Percentiles rank a stretch among this genome's conserved stretches.
Conservation (phyloP, 2,888 invertebrate species). For the Aleiodes testaceus region DNA sequence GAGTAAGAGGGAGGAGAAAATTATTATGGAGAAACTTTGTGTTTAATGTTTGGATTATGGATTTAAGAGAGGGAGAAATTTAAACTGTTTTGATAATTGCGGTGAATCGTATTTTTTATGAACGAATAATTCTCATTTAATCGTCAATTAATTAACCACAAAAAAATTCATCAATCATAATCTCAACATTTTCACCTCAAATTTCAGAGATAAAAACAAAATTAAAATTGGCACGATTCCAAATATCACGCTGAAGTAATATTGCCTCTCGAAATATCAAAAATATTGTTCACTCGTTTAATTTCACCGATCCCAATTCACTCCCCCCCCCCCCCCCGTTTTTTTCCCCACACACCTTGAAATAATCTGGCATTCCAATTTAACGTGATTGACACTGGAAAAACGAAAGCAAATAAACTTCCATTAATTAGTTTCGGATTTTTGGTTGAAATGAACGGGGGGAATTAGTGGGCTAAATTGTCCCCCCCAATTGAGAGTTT, state of each 20-base stretch:
- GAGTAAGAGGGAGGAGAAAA: not conserved
- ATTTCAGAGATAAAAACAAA: not conserved
- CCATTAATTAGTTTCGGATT: conserved; percentile 41
- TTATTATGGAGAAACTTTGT: not conserved
- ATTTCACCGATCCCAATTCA: not conserved
- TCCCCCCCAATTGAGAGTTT: conserved; percentile 30
- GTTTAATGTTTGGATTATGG: conserved; percentile 9
- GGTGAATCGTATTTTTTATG: no score
- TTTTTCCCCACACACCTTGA: not conserved
- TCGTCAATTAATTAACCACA: no score
- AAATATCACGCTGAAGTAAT: not conserved
- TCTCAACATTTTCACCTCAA: no score
- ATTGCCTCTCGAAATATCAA: not conserved
- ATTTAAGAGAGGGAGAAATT: not conserved
- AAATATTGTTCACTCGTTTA: not conserved
- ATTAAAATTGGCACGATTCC: not conserved
- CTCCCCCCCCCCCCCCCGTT: not conserved
- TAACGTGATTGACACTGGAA: conserved; percentile 40
- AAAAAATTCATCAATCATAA: no score
- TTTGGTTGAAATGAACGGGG: conserved; percentile 28
- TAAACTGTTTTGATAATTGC: no score
- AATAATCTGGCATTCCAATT: conserved; percentile 36
- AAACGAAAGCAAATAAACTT: conserved; percentile 31
- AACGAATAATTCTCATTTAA: no score
- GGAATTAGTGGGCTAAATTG: conserved; percentile 16